These are phyloP conservation scores for Octodonta nipae DNA, from an alignment of 2,888 invertebrate species.

Conservation along the genomic window DNA sequence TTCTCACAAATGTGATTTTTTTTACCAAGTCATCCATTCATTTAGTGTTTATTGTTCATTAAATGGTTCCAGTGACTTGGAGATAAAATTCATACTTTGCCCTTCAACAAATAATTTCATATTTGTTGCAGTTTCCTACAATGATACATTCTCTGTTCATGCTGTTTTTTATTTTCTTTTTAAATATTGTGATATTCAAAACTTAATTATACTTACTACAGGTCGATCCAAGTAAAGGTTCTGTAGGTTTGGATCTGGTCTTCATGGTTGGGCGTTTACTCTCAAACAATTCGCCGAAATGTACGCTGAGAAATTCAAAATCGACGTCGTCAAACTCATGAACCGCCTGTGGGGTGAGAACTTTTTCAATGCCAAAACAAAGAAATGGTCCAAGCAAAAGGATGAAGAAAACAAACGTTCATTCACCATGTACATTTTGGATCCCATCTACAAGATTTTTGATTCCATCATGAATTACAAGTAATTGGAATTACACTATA, in stretches of 20 bases:
- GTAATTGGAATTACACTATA: slow-evolving; percentile 19
- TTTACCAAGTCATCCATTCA: no score
- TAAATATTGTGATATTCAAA: background rate
- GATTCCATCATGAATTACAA: slow-evolving; percentile 48
- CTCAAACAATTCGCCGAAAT: slow-evolving; percentile 98
- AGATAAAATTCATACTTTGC: slow-evolving; percentile 27
- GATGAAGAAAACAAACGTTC: slow-evolving; percentile 87
- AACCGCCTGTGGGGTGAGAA: slow-evolving; percentile 84
- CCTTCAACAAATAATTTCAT: slow-evolving; percentile 22
- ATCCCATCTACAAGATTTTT: slow-evolving; percentile 93
- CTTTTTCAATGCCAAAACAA: slow-evolving; percentile 92
- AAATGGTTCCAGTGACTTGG: slow-evolving; percentile 15
- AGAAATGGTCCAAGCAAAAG: slow-evolving; percentile 95
- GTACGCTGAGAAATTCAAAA: slow-evolving; percentile 98
- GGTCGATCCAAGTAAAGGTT: slow-evolving; percentile 94
- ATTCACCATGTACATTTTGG: slow-evolving; percentile 97
- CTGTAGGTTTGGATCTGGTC: slow-evolving; percentile 99
- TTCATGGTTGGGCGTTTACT: slow-evolving; percentile 99
- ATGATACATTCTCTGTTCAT: slow-evolving; percentile 21
- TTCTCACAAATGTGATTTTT: no score
- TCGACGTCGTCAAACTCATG: slow-evolving; percentile 94
- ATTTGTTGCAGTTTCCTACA: slow-evolving; percentile 26
- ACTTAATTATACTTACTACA: slow-evolving; percentile 21
- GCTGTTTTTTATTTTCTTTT: background rate
- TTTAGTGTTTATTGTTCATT: background rate